Percentiles rank a stretch among this genome's conserved stretches.
phyloP scores from a whole-genome alignment of 2,797 vertebrate species.

The Apogon hyalosoma region DNA sequence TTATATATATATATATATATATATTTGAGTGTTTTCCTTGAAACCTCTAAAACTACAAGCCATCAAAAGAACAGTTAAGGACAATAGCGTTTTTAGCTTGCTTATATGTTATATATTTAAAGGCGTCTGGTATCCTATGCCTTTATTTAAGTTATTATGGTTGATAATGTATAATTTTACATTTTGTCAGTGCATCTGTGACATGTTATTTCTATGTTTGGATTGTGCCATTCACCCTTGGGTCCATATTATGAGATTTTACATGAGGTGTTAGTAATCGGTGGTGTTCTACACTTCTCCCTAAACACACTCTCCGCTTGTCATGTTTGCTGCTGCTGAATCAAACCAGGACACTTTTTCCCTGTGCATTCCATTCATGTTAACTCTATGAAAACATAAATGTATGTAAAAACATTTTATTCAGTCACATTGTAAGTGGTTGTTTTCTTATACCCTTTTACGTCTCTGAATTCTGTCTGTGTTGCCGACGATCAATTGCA shows the following conservation, averaged over 20 bases:
- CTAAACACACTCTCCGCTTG: slow-evolving; percentile 33
- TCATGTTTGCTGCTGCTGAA: slow-evolving; percentile 47
- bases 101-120: slow-evolving; percentile 71
- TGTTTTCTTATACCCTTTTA: too few relatives aligned
- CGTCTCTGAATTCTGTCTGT: slow-evolving; percentile 17
- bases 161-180: slow-evolving; percentile 63
- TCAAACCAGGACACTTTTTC: slow-evolving; percentile 24
- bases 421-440: slow-evolving; percentile 55
- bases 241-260: slow-evolving; percentile 41
- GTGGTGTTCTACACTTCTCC: slow-evolving; percentile 51
- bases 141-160: slow-evolving; percentile 81
- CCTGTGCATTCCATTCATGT: slow-evolving; percentile 43
- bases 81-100: slow-evolving; percentile 45
- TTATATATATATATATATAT: too few relatives aligned
- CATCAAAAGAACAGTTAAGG: slow-evolving; percentile 61
- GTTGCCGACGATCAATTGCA: slow-evolving; percentile 19
- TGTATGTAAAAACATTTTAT: slow-evolving; percentile 52
- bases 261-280: slow-evolving; percentile 27
- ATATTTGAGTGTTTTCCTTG: slow-evolving; percentile 41
- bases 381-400: slow-evolving; percentile 36
- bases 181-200: slow-evolving; percentile 63
- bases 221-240: slow-evolving; percentile 40
- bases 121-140: slow-evolving; percentile 54
- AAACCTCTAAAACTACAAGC: slow-evolving; percentile 64
- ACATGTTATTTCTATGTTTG: slow-evolving; percentile 53